Conservation (phyloP, 2,888 invertebrate genomes). For the Eupithecia abbreviata region DNA sequence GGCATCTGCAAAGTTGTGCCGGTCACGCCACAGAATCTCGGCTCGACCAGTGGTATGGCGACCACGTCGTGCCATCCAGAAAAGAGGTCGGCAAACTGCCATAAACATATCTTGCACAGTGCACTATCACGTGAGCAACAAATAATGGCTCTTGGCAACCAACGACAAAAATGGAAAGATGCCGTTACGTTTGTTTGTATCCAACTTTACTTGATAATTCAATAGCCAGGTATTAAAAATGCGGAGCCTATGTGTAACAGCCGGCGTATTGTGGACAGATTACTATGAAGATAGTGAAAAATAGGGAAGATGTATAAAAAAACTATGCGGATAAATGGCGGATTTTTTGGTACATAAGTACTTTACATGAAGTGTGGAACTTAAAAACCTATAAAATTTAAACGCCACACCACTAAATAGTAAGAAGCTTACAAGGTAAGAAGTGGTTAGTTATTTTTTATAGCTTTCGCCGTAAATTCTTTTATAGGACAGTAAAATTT, state of each 20-base stretch:
- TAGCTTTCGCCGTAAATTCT: constrained; percentile 27
- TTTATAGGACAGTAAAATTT: constrained; percentile 33
- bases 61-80: neutral
- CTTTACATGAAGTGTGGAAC: neutral
- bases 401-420: constrained; percentile 12
- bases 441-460: constrained; percentile 34
- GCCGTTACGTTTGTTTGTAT: neutral
- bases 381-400: constrained; percentile 5
- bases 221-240: neutral
- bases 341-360: neutral
- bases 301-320: neutral
- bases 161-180: neutral
- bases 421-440: constrained; percentile 14
- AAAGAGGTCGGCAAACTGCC: neutral
- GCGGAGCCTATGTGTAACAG: neutral
- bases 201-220: neutral
- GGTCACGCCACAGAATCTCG: neutral
- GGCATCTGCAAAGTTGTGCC: neutral
- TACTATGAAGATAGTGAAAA: neutral
- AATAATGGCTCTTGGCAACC: neutral
- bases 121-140: constrained; percentile 4
- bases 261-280: neutral
- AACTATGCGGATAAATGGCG: neutral
- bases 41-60: neutral
- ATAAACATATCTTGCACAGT: neutral